Percentiles rank a stretch among this genome's conserved stretches.
Conservation (phyloP, 37 sponge, comb jelly and placozoan species). For the Spongilla lacustris region DNA sequence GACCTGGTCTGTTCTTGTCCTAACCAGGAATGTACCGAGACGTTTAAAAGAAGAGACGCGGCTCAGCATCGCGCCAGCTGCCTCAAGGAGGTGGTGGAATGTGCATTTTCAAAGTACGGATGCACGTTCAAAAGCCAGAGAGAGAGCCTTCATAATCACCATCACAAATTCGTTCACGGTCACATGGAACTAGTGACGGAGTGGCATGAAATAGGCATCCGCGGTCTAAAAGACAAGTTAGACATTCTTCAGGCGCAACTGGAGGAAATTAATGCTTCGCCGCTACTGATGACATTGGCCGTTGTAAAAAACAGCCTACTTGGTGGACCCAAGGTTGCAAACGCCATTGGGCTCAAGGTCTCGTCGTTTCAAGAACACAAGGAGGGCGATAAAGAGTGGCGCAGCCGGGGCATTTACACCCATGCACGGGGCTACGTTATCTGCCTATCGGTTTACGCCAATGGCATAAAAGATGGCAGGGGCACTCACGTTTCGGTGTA, state of each 20-base stretch:
- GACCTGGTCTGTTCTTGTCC: background rate
- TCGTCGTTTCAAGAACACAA: background rate
- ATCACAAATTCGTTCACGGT: background rate
- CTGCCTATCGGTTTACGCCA: background rate
- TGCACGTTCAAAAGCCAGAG: background rate
- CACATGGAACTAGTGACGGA: background rate
- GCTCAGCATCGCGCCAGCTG: background rate
- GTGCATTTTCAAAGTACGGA: background rate
- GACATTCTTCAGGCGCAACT: background rate
- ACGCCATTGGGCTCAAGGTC: background rate
- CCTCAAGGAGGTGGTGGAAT: background rate
- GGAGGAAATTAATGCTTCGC: background rate
- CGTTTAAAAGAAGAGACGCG: background rate
- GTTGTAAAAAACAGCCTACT: background rate
- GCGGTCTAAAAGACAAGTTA: background rate
- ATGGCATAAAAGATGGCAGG: background rate
- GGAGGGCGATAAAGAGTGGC: background rate
- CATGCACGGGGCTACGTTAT: background rate
- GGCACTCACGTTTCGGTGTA: background rate
- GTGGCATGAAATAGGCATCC: no score
- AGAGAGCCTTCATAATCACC: background rate
- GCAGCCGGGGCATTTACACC: background rate
- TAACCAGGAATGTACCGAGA: background rate
- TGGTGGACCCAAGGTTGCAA: background rate
- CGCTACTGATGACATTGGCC: background rate